Conservation (phyloP, 2,113 vertebrate genomes). For the Recurvirostra avosetta region DNA sequence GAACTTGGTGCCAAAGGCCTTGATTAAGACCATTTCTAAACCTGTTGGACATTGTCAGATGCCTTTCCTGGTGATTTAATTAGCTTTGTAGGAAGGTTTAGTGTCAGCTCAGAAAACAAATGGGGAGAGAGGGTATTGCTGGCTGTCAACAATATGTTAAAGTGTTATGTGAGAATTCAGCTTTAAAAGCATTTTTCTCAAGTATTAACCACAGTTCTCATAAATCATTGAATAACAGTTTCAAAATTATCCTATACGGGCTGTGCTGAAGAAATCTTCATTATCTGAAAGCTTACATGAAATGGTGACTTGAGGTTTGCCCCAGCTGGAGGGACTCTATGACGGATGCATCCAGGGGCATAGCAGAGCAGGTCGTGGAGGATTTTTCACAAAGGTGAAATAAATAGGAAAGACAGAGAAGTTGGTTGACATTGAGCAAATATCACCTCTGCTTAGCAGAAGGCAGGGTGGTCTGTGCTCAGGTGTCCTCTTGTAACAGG, state of each 20-base stretch:
- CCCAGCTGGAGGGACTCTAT: neutral
- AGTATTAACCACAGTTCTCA: conserved; percentile 14
- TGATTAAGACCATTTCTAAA: conserved; percentile 38
- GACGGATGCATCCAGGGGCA: neutral
- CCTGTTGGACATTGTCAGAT: conserved; percentile 42
- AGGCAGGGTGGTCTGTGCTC: neutral
- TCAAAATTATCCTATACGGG: neutral
- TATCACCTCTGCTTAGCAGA: neutral
- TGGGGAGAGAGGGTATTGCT: neutral
- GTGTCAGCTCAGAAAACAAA: conserved; percentile 21
- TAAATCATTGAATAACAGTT: neutral
- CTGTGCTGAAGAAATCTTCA: neutral
- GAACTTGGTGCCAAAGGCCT: conserved; percentile 39
- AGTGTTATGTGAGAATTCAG: conserved; percentile 1
- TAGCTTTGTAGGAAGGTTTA: conserved; percentile 46
- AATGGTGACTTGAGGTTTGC: neutral
- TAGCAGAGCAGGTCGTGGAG: neutral
- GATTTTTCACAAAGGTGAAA: neutral
- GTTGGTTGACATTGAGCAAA: neutral
- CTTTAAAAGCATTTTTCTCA: conserved; percentile 33
- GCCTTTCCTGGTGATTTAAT: conserved; percentile 34
- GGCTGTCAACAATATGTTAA: neutral
- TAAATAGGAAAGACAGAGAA: neutral
- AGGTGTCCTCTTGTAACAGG: neutral
- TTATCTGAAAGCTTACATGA: neutral